A percentile compares a stretch with the other conserved stretches of the same genome.
Evolutionary conservation across 2,113 vertebrate species (phyloP).

Genomic region (Eira barbara): DNA sequence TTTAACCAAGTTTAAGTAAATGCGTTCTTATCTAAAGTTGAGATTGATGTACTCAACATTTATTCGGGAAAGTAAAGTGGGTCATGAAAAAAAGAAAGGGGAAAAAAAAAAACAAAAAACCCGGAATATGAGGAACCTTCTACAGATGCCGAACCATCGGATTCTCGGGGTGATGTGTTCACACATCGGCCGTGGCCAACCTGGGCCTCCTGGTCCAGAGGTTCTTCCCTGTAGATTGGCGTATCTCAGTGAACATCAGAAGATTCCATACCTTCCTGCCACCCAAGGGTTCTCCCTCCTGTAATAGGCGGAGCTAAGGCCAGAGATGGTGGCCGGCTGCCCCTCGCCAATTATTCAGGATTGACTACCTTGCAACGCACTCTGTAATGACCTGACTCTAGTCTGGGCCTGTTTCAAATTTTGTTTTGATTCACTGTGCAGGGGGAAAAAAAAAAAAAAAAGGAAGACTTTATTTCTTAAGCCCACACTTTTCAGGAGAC

Average conservation of each 20-base stretch:
- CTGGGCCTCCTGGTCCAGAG: background rate
- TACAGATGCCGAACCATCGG: background rate
- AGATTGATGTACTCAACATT: background rate
- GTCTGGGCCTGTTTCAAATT: constrained; percentile 20
- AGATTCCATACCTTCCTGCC: background rate
- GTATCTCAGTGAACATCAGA: background rate
- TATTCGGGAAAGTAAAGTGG: background rate
- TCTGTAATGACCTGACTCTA: constrained; percentile 16
- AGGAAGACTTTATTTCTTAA: constrained; percentile 30
- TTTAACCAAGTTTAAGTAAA: constrained; percentile 50
- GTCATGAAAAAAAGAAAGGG: background rate
- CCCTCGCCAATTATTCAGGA: background rate
- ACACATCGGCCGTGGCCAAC: background rate
- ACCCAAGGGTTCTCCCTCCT: background rate
- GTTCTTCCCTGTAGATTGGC: background rate
- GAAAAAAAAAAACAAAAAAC: background rate
- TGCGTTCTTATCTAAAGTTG: background rate
- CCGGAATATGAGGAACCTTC: background rate
- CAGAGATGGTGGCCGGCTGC: background rate
- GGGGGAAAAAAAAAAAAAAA: background rate
- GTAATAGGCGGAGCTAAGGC: background rate
- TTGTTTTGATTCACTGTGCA: constrained; percentile 26
- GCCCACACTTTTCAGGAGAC: constrained; percentile 23
- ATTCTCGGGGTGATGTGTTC: background rate
- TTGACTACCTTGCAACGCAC: background rate